These are phyloP conservation scores for Notodonta ziczac DNA, from an alignment of 2,888 invertebrate species.

Conservation along the genomic window DNA sequence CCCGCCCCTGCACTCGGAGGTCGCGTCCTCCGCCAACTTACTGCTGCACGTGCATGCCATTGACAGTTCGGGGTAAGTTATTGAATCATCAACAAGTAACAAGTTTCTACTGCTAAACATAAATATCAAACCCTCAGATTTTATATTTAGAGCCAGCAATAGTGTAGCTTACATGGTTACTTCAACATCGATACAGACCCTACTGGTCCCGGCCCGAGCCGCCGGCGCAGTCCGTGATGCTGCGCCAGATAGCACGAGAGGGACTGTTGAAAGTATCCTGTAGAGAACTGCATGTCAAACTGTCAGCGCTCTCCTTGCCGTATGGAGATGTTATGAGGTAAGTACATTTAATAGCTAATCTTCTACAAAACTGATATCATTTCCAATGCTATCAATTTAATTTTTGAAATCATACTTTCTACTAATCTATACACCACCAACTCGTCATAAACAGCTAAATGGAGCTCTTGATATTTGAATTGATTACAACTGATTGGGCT, in stretches of 20 bases:
- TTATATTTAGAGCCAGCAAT: too few relatives aligned
- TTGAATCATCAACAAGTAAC: neutral
- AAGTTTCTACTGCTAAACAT: too few relatives aligned
- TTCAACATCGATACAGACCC: constrained; percentile 27
- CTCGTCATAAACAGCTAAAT: neutral
- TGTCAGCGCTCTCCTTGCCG: constrained; percentile 60
- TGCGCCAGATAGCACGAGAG: constrained; percentile 39
- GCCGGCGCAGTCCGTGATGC: constrained; percentile 34
- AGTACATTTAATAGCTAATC: too few relatives aligned
- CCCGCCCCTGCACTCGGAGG: constrained; percentile 17
- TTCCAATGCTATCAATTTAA: too few relatives aligned
- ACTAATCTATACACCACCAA: neutral
- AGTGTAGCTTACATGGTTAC: too few relatives aligned
- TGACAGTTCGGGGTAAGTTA: constrained; percentile 35
- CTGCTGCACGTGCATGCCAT: constrained; percentile 42
- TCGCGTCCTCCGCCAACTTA: constrained; percentile 33
- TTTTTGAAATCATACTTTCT: too few relatives aligned
- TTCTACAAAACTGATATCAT: too few relatives aligned
- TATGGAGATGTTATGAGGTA: constrained; percentile 50
- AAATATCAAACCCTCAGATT: too few relatives aligned
- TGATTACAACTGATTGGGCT: too few relatives aligned
- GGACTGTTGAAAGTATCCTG: constrained; percentile 39
- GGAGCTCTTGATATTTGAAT: neutral
- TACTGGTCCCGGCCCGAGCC: constrained; percentile 55
- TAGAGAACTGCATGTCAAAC: constrained; percentile 39